Evolutionary conservation across 2,797 vertebrate species (phyloP).

Genomic region (Gastrophryne carolinensis): DNA sequence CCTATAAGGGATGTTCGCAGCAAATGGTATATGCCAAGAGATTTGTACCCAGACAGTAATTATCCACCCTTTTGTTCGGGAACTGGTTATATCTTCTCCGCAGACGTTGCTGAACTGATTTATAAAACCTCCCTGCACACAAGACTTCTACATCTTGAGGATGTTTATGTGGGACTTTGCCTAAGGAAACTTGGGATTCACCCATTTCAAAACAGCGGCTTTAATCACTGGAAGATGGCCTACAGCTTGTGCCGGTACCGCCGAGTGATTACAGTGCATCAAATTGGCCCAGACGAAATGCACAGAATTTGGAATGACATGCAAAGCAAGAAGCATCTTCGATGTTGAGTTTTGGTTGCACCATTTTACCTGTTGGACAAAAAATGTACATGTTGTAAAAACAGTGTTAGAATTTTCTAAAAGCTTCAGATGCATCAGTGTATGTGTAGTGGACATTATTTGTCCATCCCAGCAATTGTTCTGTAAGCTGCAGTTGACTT

Average conservation of each 20-base stretch:
- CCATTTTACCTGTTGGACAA: constrained; percentile 54
- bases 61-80: constrained; percentile 97
- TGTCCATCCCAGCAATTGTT: neutral
- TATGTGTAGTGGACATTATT: neutral
- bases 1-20: constrained; percentile 95
- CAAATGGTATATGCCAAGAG: constrained; percentile 97
- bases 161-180: constrained; percentile 94
- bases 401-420: constrained; percentile 62
- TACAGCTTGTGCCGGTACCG: constrained; percentile 95
- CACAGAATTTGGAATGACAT: constrained; percentile 98
- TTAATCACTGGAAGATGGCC: constrained; percentile 99
- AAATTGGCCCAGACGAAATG: constrained; percentile 97
- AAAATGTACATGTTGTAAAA: constrained; percentile 57
- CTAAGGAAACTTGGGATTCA: constrained; percentile 94
- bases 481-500: neutral
- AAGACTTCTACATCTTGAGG: constrained; percentile 93
- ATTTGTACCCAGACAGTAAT: constrained; percentile 93
- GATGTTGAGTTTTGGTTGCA: constrained; percentile 82
- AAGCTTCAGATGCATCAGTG: constrained; percentile 47
- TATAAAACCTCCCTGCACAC: constrained; percentile 96
- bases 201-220: constrained; percentile 97
- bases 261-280: constrained; percentile 93
- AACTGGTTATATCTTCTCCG: constrained; percentile 94
- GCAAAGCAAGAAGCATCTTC: constrained; percentile 97
- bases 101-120: constrained; percentile 93